Evolutionary conservation across 2,888 invertebrate genomes (phyloP), one percentile per base, ranked within the genome.

Genomic region (Mesopsocus fuscifrons): DNA sequence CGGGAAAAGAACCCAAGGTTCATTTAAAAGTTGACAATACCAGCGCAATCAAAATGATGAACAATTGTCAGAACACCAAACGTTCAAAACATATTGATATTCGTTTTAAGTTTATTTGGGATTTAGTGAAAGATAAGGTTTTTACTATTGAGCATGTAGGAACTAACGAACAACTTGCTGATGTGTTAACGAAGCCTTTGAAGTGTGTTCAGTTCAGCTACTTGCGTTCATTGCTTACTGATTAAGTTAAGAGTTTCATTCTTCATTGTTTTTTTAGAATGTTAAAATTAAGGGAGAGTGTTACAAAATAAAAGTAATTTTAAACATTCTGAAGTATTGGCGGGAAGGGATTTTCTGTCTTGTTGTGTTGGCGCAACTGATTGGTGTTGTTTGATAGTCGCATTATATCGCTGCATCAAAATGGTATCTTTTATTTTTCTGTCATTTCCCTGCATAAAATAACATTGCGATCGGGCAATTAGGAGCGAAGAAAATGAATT

Each of bases 31-130:
- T 50, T 23, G 50, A 50, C 32, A 50, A 50, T 43, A 34, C 43
- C 31, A 50, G 49, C 40, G 41, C 48, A 6, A 50, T 50, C 2
- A 16, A 42, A 2, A 32, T 50, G 40, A 46, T 47, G 11, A 50
- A 50, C 41, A 44, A 44, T 41, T 47, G 50, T 9, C 11, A 41
- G 23, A 21, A 31, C 9, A 46, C 40, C 13, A 44, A 45, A 15
- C 21, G 47, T 31, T 41, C 38, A 17, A 50, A 50, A 20, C 48
- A 50, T 42, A 50, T 50, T 8, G 46, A 50, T 13, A 40, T 50
- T 1, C 33, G 44, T 17, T 50, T 42, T 41, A 45, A 48, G 30
- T 50, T 32, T 44, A 30, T 49, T 4, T 23, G 35, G 41, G 45
- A 46, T 31, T 41, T 42, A 15, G 17, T 22, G 21, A 42, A 47